These are phyloP conservation scores for Heliconius aoede DNA, from an alignment of 2,888 invertebrate genomes.

Conservation along the genomic window DNA sequence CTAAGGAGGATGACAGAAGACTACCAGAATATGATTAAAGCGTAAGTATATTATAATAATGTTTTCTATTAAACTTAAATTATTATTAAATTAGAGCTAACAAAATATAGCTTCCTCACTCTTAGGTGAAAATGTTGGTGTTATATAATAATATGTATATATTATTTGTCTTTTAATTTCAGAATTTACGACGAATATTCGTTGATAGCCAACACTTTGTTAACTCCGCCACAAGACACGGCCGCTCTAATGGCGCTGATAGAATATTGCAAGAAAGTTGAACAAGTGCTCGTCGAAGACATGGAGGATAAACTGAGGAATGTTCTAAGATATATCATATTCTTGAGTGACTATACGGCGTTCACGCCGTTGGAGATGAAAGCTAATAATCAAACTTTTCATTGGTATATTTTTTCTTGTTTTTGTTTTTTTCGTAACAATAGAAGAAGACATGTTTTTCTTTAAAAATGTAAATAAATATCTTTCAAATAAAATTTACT, in stretches of 20 bases:
- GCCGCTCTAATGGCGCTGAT: constrained; percentile 93
- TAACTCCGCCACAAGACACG: constrained; percentile 92
- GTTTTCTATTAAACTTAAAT: not conserved
- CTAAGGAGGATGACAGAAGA: constrained; percentile 90
- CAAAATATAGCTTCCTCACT: not conserved
- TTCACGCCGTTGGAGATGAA: constrained; percentile 94
- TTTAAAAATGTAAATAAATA: not conserved
- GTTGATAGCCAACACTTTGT: constrained; percentile 89
- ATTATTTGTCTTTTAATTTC: not conserved
- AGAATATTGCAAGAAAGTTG: constrained; percentile 89
- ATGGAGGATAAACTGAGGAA: constrained; percentile 90
- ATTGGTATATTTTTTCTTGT: constrained; percentile 84
- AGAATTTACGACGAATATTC: constrained; percentile 94
- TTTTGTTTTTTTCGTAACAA: not conserved
- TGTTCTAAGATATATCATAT: constrained; percentile 89
- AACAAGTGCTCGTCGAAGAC: constrained; percentile 86
- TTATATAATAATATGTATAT: not conserved
- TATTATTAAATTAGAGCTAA: too few species aligned
- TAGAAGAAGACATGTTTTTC: not conserved
- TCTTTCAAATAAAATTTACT: not conserved
- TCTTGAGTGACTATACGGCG: constrained; percentile 91
- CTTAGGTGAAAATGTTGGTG: too few species aligned
- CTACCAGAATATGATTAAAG: constrained; percentile 90
- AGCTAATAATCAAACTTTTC: constrained; percentile 93
- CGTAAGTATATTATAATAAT: constrained; percentile 79